These are phyloP conservation scores for Drosophila pectinifera DNA, from an alignment of 1,140 invertebrate species.

Conservation along the genomic window DNA sequence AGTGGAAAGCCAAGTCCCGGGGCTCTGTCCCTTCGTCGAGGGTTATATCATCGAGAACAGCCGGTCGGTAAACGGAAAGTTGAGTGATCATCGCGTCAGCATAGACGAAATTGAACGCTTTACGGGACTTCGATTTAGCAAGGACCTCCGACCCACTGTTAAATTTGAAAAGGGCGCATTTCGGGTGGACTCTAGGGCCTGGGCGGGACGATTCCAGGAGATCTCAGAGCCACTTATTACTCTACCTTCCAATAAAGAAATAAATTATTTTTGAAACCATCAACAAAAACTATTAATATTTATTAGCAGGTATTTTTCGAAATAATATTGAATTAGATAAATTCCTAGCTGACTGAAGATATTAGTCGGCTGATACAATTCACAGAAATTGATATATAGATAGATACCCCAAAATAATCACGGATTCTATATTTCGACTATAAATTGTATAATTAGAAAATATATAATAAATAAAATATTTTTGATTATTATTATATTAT, in stretches of 20 bases:
- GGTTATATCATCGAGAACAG: constrained; percentile 60
- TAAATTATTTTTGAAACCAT: not conserved
- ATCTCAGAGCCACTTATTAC: constrained; percentile 18
- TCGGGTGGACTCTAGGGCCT: constrained; percentile 1
- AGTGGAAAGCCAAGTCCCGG: constrained; percentile 30
- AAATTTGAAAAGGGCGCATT: constrained; percentile 28
- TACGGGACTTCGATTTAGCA: constrained; percentile 57
- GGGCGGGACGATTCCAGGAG: not conserved
- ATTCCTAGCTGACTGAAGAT: no score
- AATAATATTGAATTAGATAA: no score
- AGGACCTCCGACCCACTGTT: constrained; percentile 38
- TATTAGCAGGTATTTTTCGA: no score
- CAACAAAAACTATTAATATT: no score
- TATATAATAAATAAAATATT: no score
- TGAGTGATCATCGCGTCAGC: constrained; percentile 30
- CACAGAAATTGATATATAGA: no score
- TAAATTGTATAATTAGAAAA: no score
- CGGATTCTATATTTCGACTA: no score
- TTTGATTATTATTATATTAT: no score
- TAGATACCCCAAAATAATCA: no score
- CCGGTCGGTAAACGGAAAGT: constrained; percentile 2
- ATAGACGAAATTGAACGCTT: constrained; percentile 54
- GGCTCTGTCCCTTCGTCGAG: constrained; percentile 44
- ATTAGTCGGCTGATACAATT: no score
- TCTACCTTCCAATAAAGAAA: not conserved